Percentiles rank a stretch among this genome's conserved stretches.
These are phyloP conservation scores for Rhagonycha fulva DNA, from an alignment of 2,888 invertebrate genomes.

Conservation along the genomic window DNA sequence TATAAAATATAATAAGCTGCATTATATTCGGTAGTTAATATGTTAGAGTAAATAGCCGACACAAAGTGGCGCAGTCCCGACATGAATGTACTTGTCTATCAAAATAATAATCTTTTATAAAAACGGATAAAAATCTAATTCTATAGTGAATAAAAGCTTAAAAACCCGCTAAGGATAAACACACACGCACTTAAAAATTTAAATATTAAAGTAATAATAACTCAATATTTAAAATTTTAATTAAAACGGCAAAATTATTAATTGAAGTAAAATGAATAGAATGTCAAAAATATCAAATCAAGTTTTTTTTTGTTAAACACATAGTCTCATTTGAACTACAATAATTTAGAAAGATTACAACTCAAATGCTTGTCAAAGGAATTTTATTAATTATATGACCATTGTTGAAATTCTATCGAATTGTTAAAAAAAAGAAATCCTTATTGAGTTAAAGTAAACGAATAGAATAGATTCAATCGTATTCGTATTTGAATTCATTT, in stretches of 20 bases:
- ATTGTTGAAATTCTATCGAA: background rate
- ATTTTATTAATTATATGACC: background rate
- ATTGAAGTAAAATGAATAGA: background rate
- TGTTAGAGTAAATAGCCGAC: background rate
- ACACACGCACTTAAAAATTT: background rate
- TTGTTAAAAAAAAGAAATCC: background rate
- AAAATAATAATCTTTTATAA: background rate
- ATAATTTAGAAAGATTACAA: background rate
- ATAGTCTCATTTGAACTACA: background rate
- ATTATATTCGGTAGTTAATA: background rate
- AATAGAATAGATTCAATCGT: background rate
- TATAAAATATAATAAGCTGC: background rate
- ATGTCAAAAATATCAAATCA: background rate
- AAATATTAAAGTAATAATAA: background rate
- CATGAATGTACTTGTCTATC: background rate
- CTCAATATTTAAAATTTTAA: background rate
- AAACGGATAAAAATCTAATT: background rate
- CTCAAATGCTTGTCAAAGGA: background rate
- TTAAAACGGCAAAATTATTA: background rate
- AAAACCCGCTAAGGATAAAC: background rate
- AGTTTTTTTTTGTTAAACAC: background rate
- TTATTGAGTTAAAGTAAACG: background rate
- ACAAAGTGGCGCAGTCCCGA: background rate
- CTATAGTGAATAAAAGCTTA: background rate
- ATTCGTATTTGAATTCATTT: background rate